Conservation (phyloP, 2,888 invertebrate species). For the Apodemia hepburni region DNA sequence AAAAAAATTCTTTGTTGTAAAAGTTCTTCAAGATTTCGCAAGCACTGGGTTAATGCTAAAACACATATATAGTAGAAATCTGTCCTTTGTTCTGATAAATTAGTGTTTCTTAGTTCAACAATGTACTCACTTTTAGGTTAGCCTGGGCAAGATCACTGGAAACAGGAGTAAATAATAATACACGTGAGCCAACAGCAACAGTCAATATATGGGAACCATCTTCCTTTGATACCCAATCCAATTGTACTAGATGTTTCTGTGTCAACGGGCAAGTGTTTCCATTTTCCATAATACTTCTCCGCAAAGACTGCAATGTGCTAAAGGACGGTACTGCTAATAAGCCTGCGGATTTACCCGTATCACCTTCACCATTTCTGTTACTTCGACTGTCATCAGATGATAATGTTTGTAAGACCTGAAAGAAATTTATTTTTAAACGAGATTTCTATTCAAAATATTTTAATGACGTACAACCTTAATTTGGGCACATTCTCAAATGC, state of each 20-base stretch:
- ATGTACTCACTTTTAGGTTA: conserved; percentile 84
- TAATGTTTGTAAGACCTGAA: conserved; percentile 86
- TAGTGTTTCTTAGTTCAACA: too few relatives aligned
- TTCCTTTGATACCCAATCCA: conserved; percentile 99
- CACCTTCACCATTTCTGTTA: conserved; percentile 78
- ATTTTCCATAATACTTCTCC: conserved; percentile 94
- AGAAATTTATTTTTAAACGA: background rate
- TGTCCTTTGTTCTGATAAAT: too few relatives aligned
- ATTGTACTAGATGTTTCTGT: conserved; percentile 95
- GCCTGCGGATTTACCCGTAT: conserved; percentile 77
- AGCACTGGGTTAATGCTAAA: too few relatives aligned
- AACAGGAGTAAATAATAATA: conserved; percentile 95
- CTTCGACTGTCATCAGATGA: conserved; percentile 87
- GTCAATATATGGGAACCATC: conserved; percentile 99
- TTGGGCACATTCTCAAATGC: too few relatives aligned
- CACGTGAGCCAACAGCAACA: conserved; percentile 96
- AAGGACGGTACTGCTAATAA: conserved; percentile 94
- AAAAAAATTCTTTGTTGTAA: too few relatives aligned
- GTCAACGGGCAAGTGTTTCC: conserved; percentile 95
- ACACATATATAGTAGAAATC: too few relatives aligned
- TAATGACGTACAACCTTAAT: too few relatives aligned
- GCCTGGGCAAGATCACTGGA: conserved; percentile 97
- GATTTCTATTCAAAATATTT: too few relatives aligned
- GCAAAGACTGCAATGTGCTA: conserved; percentile 91
- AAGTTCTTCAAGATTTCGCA: too few relatives aligned